These are phyloP conservation scores for Formica exsecta DNA, from an alignment of 1,140 invertebrate genomes.

Conservation along the genomic window DNA sequence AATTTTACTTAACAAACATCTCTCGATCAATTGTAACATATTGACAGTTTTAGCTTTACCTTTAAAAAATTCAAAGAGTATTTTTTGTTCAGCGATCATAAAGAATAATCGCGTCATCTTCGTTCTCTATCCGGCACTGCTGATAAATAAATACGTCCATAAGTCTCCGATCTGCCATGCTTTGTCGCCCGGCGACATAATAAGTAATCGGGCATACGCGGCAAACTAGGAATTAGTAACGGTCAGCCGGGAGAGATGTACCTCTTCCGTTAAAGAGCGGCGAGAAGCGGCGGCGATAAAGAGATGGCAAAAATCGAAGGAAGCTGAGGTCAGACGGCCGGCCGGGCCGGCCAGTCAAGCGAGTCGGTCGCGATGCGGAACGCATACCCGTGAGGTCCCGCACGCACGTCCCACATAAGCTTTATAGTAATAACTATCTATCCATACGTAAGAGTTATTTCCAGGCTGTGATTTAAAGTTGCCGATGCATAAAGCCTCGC, in stretches of 20 bases:
- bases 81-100: background rate
- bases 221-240: slow-evolving; percentile 53
- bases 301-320: slow-evolving; percentile 58
- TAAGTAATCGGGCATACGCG: slow-evolving; percentile 43
- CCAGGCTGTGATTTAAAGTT: slow-evolving; percentile 76
- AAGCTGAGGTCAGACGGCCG: slow-evolving; percentile 67
- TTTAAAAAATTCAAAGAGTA: background rate
- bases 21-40: background rate
- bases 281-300: slow-evolving; percentile 41
- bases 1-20: background rate
- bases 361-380: slow-evolving; percentile 43
- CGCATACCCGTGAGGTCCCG: slow-evolving; percentile 52
- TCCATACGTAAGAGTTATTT: slow-evolving; percentile 75
- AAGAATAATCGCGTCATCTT: background rate
- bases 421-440: slow-evolving; percentile 74
- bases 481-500: slow-evolving; percentile 71
- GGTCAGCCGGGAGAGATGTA: slow-evolving; percentile 49
- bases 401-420: slow-evolving; percentile 69
- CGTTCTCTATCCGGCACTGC: background rate
- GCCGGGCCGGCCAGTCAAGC: slow-evolving; percentile 44
- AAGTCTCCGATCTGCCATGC: slow-evolving; percentile 45
- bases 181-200: slow-evolving; percentile 43
- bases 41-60: background rate
- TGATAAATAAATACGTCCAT: slow-evolving; percentile 32
- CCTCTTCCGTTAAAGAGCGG: slow-evolving; percentile 55